Evolutionary conservation across 2,113 vertebrate species (phyloP).

Genomic region (Hippoglossus stenolepis): DNA sequence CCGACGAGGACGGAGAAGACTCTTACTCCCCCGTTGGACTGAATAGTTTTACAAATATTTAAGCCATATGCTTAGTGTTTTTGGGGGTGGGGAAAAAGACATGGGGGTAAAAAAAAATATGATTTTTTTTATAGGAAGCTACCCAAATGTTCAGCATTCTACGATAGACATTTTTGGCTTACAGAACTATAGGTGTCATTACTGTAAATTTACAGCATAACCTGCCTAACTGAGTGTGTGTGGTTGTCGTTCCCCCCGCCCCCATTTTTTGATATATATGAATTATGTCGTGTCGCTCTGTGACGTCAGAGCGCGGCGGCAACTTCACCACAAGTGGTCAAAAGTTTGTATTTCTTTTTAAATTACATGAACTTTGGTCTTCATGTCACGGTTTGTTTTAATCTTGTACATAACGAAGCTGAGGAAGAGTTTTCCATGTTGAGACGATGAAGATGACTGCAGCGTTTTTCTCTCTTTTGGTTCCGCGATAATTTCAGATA

Average conservation of each 20-base stretch:
- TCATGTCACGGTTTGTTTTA: slow-evolving; percentile 77
- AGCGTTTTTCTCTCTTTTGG: slow-evolving; percentile 25
- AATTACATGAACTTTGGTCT: slow-evolving; percentile 65
- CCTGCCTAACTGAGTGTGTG: slow-evolving; percentile 83
- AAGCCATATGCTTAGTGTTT: slow-evolving; percentile 85
- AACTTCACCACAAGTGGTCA: slow-evolving; percentile 64
- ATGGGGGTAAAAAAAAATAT: neutral
- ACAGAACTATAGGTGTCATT: slow-evolving; percentile 79
- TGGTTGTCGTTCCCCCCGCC: slow-evolving; percentile 33
- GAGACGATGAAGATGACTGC: slow-evolving; percentile 42
- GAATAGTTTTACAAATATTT: slow-evolving; percentile 83
- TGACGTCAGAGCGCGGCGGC: slow-evolving; percentile 67
- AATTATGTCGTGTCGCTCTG: slow-evolving; percentile 71
- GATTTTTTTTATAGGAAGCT: slow-evolving; percentile 74
- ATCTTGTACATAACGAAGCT: slow-evolving; percentile 82
- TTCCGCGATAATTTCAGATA: slow-evolving; percentile 47
- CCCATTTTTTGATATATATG: slow-evolving; percentile 68
- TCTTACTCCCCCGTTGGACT: slow-evolving; percentile 57
- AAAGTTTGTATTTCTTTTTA: slow-evolving; percentile 68
- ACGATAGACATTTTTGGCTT: slow-evolving; percentile 70
- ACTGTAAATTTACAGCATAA: slow-evolving; percentile 86
- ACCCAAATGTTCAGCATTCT: slow-evolving; percentile 70
- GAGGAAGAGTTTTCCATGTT: slow-evolving; percentile 74
- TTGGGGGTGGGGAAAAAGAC: slow-evolving; percentile 42
- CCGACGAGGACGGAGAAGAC: slow-evolving; percentile 51